Conservation (phyloP, 1,140 invertebrate genomes). For the Philopotamus ludificatus region DNA sequence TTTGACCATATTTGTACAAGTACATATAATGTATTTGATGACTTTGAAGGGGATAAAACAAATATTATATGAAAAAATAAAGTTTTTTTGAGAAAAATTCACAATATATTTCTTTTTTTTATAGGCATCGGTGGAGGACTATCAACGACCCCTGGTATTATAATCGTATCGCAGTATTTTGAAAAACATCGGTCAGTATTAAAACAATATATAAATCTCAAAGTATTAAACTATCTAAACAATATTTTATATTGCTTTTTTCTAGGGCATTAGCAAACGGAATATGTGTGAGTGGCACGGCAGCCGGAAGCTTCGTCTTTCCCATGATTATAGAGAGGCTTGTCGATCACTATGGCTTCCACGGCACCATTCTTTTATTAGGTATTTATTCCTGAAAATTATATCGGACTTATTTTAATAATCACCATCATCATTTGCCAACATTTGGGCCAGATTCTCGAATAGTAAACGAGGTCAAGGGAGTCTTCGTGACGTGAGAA, state of each 20-base stretch:
- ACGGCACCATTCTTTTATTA: slow-evolving; percentile 70
- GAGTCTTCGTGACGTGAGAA: too few relatives aligned
- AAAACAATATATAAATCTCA: background rate
- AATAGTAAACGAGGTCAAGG: too few relatives aligned
- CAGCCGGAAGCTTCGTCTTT: slow-evolving; percentile 74
- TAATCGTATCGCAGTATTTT: slow-evolving; percentile 78
- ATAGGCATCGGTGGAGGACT: slow-evolving; percentile 74
- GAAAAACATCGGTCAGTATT: slow-evolving; percentile 67
- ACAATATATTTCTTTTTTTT: slow-evolving; percentile 25
- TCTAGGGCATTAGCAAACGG: slow-evolving; percentile 72
- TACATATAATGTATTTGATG: too few relatives aligned
- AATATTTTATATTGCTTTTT: background rate
- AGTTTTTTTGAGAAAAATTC: background rate
- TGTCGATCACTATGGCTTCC: slow-evolving; percentile 65
- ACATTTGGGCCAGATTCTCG: too few relatives aligned
- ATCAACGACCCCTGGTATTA: slow-evolving; percentile 75
- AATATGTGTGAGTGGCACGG: slow-evolving; percentile 76
- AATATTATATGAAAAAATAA: background rate
- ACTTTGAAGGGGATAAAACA: too few relatives aligned
- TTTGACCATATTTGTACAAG: too few relatives aligned
- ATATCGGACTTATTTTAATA: background rate
- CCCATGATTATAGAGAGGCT: slow-evolving; percentile 72
- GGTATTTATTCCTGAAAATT: slow-evolving; percentile 45
- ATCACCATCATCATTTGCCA: too few relatives aligned
- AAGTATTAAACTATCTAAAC: background rate